Conservation (phyloP, 2,888 invertebrate genomes). For the Patella caerulea region DNA sequence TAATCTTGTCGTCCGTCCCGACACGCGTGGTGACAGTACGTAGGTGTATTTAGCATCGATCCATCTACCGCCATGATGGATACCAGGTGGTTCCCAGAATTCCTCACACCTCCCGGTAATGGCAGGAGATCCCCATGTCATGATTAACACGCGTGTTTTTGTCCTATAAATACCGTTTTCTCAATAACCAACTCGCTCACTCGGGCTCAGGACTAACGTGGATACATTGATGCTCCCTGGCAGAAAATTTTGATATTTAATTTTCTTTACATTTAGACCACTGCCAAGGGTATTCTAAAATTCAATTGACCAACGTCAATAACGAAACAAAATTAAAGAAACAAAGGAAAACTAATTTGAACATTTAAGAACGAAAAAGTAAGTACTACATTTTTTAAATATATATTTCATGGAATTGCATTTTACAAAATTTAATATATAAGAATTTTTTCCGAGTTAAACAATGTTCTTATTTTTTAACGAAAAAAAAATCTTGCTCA, state of each 20-base stretch:
- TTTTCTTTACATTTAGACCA: neutral
- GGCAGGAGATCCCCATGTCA: too few species aligned
- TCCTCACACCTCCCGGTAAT: too few species aligned
- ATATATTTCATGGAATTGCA: neutral
- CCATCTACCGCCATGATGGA: too few species aligned
- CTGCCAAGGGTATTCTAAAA: constrained; percentile 1
- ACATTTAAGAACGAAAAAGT: neutral
- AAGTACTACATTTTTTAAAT: neutral
- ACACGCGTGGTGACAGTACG: too few species aligned
- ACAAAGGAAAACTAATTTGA: neutral
- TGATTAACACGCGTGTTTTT: neutral
- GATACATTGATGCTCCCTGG: constrained; percentile 12
- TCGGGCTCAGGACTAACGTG: constrained; percentile 18
- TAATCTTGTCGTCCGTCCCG: too few species aligned
- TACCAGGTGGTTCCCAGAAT: too few species aligned
- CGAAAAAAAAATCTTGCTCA: too few species aligned
- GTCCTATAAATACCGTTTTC: neutral
- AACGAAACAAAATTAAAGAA: neutral
- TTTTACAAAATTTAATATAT: too few species aligned
- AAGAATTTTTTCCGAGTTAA: too few species aligned
- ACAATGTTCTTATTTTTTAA: too few species aligned
- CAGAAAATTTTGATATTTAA: constrained; percentile 9
- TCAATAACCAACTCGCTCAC: constrained; percentile 8
- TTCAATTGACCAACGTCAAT: too few species aligned
- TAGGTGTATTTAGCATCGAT: too few species aligned